Base-by-base conservation (phyloP, 2,888 invertebrate genomes). In the Caenorhabditis sp. region DNA sequence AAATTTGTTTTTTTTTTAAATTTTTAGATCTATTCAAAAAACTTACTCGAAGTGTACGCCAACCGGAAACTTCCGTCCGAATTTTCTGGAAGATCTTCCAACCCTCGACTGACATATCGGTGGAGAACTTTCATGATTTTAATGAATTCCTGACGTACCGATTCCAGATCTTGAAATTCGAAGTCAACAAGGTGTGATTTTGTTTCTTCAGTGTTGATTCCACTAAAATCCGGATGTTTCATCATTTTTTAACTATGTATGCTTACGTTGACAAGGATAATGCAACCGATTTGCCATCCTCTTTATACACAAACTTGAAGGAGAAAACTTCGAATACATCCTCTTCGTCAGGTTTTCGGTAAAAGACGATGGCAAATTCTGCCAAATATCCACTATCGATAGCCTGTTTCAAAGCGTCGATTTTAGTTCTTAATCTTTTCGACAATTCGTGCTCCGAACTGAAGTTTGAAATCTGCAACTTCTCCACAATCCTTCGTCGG, bases 311-410 rank as follows among this genome's bases (percentile, higher is more conserved):
- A 8, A 71, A 38, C 1, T 67, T 63, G 17, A 71, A 71, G 7
- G 59, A 27, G 38, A 52, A 71, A 2, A 63, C 70, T 56, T 71
- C 70, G 4, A 63, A 12, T 1, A 67, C 50, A 52, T 71, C 67
- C 36, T 71, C 70, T 20, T 71, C 63, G 20, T 71, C 52, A 0
- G 70, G 70, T 27, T 56, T 43, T 20, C 50, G 38, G 23, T 67
- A 71, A 49, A 71, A 63, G 8, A 71, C 70, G 2, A 71, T 21
- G 12, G 70, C 70, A 38, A 71, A 71, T 21, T 71, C 67, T 14
- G 49, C 21, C 50, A 71, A 20, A 26, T 60, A 71, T 2, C 58
- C 26, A 2, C 58, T 53, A 23, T 27, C 27, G 23, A 71, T 63
- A 1, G 67, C 67, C 20, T n/a, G 20, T 57, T 57, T 67, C 20